A percentile compares a stretch with the other conserved stretches of the same genome.
These are phyloP conservation scores for Mythimna pallens DNA, from an alignment of 2,888 invertebrate genomes.

Conservation along the genomic window DNA sequence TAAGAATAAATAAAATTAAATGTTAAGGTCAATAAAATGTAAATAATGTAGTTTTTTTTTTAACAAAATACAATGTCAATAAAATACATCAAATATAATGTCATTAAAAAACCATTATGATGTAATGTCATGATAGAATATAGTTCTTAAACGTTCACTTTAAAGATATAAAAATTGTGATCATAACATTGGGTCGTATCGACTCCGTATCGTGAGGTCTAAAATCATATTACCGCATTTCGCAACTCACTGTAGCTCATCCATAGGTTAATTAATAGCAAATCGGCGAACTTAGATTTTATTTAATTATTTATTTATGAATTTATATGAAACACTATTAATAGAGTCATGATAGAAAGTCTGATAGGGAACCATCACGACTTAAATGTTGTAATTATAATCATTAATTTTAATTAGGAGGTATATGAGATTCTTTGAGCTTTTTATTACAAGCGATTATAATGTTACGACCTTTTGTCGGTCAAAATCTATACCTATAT, in stretches of 20 bases:
- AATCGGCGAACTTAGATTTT: conserved; percentile 51
- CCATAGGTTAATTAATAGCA: conserved; percentile 56
- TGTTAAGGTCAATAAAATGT: too few species aligned
- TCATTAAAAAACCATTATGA: too few species aligned
- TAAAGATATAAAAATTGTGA: too few species aligned
- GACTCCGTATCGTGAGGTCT: conserved; percentile 36
- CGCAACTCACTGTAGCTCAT: conserved; percentile 45
- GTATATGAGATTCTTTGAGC: background rate
- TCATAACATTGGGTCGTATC: conserved; percentile 34
- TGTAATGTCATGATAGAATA: too few species aligned
- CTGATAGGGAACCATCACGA: conserved; percentile 29
- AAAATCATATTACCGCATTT: conserved; percentile 36
- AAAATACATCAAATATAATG: too few species aligned
- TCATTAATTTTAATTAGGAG: conserved; percentile 34
- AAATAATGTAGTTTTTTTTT: too few species aligned
- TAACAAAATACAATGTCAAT: too few species aligned
- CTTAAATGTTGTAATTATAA: conserved; percentile 43
- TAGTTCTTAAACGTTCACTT: too few species aligned
- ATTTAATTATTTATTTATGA: conserved; percentile 36
- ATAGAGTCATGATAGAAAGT: conserved; percentile 59
- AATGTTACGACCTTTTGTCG: conserved; percentile 29
- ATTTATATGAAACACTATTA: conserved; percentile 29
- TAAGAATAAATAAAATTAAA: too few species aligned
- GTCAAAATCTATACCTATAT: conserved; percentile 19
- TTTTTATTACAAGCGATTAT: conserved; percentile 30